Percentiles rank a stretch among this genome's conserved stretches.
Conservation (phyloP, 1,140 invertebrate species). For the Cryptotermes secundus region DNA sequence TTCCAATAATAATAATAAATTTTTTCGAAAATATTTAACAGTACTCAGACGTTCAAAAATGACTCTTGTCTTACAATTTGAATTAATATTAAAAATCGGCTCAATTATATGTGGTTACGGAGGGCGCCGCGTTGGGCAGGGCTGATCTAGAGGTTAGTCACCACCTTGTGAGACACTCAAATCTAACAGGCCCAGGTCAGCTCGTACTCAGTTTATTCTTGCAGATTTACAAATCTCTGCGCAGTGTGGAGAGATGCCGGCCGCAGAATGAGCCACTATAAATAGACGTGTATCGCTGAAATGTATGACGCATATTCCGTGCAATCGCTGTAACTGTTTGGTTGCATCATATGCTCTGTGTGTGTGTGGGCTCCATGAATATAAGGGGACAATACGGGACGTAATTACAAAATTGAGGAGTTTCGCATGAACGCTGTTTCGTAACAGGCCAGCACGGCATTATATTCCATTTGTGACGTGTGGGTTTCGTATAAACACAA, state of each 20-base stretch:
- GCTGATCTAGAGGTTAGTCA: no score
- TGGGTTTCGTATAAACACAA: not conserved
- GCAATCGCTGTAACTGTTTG: not conserved
- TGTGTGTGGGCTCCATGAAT: not conserved
- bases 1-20: no score
- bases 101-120: no score
- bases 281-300: not conserved
- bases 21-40: no score
- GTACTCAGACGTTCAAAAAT: no score
- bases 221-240: not conserved
- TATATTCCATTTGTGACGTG: not conserved
- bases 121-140: no score
- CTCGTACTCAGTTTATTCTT: no score
- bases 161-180: no score
- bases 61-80: no score
- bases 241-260: not conserved
- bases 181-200: no score
- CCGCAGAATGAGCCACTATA: not conserved
- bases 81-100: no score
- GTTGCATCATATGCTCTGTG: not conserved
- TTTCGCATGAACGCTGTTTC: not conserved
- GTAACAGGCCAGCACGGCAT: not conserved
- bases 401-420: not conserved
- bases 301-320: not conserved
- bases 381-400: not conserved